Base-by-base conservation (phyloP, 2,797 vertebrate genomes). In the Channa striata region DNA sequence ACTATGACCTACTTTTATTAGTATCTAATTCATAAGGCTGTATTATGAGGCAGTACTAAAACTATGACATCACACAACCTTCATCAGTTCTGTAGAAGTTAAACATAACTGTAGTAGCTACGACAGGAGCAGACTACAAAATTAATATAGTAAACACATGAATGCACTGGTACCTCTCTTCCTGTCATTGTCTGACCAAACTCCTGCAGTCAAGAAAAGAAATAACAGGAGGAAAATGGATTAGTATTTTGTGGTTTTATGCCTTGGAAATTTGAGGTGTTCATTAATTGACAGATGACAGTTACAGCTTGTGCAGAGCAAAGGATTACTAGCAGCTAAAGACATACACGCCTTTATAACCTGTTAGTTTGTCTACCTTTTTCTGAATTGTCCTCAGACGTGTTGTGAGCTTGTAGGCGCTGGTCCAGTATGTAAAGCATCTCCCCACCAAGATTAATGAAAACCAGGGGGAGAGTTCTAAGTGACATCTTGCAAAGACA, bases 351-450 rank as follows among this genome's bases (percentile, higher is more conserved):
- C 19, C 47, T 30, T 58, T 23, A 36, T 42, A 50, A 8, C 57
- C 57, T 40, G 44, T 56, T 51, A 67, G 19, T 33, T 17, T 47
- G 14, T 58, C 92, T 95, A 98, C 97, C 97, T 96, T 95, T 97
- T 60, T 94, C 95, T 66, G 96, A 94, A 74, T 95, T 95, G 72
- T 97, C 96, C 8, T 92, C 93, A 2, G 95, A 93, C 62, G 96
- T 95, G 93, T 94, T 96, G 80, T 94, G 95, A 21, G 95, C 94
- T 48, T 86, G 92, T 67, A 99, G 93, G 5, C 97, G 95, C 77
- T 98, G 97, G 84, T 99, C 96, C 91, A 99, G 92, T 80, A 99
- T 96, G 81, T 97, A 98, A 46, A 99, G 94, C 97, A 99, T 98
- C 92, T 99, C 97, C 54, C 96, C 97, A 1, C 97, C 97, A 19